A percentile compares a stretch with the other conserved stretches of the same genome.
Evolutionary conservation across 2,888 invertebrate genomes (phyloP).

Genomic region (Drosophila kuntzei): DNA sequence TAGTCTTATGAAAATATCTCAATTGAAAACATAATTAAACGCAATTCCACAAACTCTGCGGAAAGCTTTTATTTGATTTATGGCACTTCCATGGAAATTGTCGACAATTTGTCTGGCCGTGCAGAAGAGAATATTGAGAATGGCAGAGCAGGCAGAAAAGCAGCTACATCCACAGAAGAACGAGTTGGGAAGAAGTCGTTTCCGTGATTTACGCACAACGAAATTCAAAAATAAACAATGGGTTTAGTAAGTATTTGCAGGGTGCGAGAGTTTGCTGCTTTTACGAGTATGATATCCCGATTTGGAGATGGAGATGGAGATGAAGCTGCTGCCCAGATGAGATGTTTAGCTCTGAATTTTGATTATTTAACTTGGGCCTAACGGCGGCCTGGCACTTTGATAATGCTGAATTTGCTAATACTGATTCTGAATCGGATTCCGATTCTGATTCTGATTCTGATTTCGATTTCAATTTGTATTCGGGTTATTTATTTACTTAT

Average conservation of each 20-base stretch:
- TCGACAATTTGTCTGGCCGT: slow-evolving; percentile 76
- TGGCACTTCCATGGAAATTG: slow-evolving; percentile 77
- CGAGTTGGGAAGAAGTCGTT: slow-evolving; percentile 67
- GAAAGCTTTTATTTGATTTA: slow-evolving; percentile 71
- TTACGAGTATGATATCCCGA: slow-evolving; percentile 30
- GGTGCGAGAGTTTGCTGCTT: slow-evolving; percentile 27
- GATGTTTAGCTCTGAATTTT: slow-evolving; percentile 24
- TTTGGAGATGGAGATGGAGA: slow-evolving; percentile 15
- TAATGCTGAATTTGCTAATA: slow-evolving; percentile 68
- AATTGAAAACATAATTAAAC: slow-evolving; percentile 59
- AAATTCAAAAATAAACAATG: slow-evolving; percentile 76
- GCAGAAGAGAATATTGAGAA: slow-evolving; percentile 28
- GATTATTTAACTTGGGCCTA: slow-evolving; percentile 68
- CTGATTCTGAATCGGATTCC: slow-evolving; percentile 4
- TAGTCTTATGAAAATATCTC: slow-evolving; percentile 20
- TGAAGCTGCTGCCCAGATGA: slow-evolving; percentile 10
- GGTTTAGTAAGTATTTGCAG: slow-evolving; percentile 62
- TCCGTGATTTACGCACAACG: slow-evolving; percentile 77
- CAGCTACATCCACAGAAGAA: slow-evolving; percentile 2
- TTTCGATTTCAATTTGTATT: slow-evolving; percentile 33
- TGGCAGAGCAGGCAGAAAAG: not conserved
- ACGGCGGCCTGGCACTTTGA: slow-evolving; percentile 67
- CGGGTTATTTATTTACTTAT: slow-evolving; percentile 72
- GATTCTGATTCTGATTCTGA: slow-evolving; percentile 5
- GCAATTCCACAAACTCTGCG: slow-evolving; percentile 60